These are phyloP conservation scores for Bovichtus diacanthus DNA, from an alignment of 2,797 vertebrate species.

Conservation along the genomic window DNA sequence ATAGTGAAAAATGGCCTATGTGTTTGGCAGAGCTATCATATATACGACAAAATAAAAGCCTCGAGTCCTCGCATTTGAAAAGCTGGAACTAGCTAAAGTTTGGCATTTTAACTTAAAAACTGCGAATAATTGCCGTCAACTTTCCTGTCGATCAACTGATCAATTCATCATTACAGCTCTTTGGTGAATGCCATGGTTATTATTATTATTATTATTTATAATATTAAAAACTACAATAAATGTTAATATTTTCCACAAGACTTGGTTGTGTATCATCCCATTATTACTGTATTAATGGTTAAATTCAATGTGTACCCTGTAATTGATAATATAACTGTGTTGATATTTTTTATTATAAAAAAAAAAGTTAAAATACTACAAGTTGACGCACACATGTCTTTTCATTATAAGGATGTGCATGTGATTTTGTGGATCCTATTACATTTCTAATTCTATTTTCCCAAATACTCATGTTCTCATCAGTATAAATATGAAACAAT, in stretches of 20 bases:
- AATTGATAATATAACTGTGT: conserved; percentile 33
- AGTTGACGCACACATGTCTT: conserved; percentile 5
- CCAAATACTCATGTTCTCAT: neutral
- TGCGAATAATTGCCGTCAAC: neutral
- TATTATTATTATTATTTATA: neutral
- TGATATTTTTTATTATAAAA: conserved; percentile 14
- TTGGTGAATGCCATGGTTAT: neutral
- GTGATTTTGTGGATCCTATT: conserved; percentile 22
- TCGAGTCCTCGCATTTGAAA: neutral
- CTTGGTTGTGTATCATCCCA: neutral
- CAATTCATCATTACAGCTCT: neutral
- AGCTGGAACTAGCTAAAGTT: neutral
- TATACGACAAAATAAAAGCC: neutral
- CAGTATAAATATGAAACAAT: neutral
- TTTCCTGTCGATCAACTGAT: neutral
- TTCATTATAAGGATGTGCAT: neutral
- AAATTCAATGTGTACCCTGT: conserved; percentile 22
- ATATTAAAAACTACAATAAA: conserved; percentile 1
- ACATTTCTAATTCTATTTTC: too few species aligned
- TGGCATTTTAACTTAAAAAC: neutral
- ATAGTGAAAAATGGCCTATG: neutral
- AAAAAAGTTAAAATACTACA: neutral
- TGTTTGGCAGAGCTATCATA: neutral
- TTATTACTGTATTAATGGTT: conserved; percentile 17
- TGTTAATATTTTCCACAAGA: neutral